phyloP scores from a whole-genome alignment of 2,888 invertebrate genomes.

The Ormia ochracea region DNA sequence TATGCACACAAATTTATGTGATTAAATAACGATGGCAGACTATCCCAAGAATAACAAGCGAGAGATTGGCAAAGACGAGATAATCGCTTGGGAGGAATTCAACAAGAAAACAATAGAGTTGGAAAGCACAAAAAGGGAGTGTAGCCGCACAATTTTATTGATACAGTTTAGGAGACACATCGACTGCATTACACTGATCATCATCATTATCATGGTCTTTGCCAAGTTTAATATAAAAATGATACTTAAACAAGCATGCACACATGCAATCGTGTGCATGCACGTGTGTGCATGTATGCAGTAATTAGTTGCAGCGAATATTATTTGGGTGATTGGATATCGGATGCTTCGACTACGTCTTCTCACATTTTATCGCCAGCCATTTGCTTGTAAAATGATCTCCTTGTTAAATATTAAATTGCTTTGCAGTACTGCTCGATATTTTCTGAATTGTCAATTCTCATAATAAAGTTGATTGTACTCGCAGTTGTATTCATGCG shows the following conservation, averaged over 20 bases:
- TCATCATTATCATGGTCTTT: constrained; percentile 19
- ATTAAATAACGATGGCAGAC: too few species aligned
- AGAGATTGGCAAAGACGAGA: neutral
- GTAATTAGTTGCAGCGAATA: neutral
- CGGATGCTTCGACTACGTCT: too few species aligned
- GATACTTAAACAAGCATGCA: too few species aligned
- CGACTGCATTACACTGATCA: neutral
- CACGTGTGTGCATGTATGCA: too few species aligned
- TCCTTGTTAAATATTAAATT: constrained; percentile 39
- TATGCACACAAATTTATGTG: too few species aligned
- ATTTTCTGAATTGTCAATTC: neutral
- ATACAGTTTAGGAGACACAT: constrained; percentile 15
- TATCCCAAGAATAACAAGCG: neutral
- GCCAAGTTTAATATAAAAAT: constrained; percentile 4
- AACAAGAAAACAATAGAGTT: constrained; percentile 5
- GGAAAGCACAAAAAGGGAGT: constrained; percentile 1
- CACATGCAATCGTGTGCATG: too few species aligned
- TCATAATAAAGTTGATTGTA: constrained; percentile 31
- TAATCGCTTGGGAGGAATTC: neutral
- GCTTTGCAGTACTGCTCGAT: constrained; percentile 10
- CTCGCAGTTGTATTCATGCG: neutral
- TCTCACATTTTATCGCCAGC: neutral
- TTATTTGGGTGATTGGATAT: neutral
- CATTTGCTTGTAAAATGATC: constrained; percentile 44
- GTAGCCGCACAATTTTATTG: constrained; percentile 34